phyloP scores from a whole-genome alignment of 2,113 vertebrate genomes.

The Mesoclemmys tuberculata region DNA sequence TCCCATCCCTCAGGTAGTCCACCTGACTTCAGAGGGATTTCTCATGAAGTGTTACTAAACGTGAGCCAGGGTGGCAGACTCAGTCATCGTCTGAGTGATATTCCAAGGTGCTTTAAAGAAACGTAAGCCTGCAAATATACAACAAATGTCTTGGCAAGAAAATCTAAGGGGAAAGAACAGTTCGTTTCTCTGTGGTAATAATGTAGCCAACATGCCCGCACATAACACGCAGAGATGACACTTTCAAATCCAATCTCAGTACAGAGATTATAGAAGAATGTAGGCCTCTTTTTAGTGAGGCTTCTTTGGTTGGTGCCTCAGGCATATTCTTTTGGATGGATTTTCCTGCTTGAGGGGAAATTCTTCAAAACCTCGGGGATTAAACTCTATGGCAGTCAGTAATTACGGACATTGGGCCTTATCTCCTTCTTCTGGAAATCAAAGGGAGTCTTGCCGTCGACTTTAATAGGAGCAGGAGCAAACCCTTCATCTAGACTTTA shows the following conservation, averaged over 20 bases:
- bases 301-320: background rate
- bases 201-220: background rate
- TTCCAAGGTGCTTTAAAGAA: background rate
- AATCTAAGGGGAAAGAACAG: background rate
- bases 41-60: background rate
- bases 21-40: background rate
- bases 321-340: constrained; percentile 38
- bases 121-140: background rate
- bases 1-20: background rate
- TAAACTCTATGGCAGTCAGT: background rate
- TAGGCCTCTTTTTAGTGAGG: background rate
- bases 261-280: constrained; percentile 15
- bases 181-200: background rate
- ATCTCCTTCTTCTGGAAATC: background rate
- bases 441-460: background rate
- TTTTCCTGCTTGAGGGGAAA: constrained; percentile 64
- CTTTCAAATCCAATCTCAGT: constrained; percentile 31
- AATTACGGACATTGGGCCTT: background rate
- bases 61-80: background rate
- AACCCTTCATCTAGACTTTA: background rate
- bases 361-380: constrained; percentile 36
- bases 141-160: background rate
- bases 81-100: background rate
- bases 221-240: background rate
- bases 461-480: background rate